Percentiles rank a stretch among this genome's conserved stretches.
Evolutionary conservation across 2,113 vertebrate species (phyloP).

Genomic region (Sakesphorus luctuosus): DNA sequence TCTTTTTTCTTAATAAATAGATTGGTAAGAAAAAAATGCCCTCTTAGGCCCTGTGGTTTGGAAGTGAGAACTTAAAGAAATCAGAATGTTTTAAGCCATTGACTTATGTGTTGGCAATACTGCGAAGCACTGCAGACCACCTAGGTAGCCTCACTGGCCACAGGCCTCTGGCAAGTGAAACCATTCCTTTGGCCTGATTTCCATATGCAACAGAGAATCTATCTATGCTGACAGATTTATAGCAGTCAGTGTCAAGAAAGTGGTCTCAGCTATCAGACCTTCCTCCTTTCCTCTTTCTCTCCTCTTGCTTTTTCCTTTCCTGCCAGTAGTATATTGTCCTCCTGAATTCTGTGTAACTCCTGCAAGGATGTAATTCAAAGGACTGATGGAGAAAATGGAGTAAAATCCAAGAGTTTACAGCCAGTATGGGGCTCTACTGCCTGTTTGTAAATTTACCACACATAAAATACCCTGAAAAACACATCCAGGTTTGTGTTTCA

Average conservation of each 20-base stretch:
- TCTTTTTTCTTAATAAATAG: not conserved
- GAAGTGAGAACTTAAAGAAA: not conserved
- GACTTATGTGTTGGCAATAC: not conserved
- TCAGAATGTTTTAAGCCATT: not conserved
- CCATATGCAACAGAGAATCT: not conserved
- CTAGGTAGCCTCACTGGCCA: not conserved
- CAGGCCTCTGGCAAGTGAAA: not conserved
- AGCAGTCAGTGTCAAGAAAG: not conserved
- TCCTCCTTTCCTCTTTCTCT: not conserved
- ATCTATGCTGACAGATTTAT: not conserved
- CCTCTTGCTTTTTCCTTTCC: not conserved
- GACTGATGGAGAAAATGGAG: not conserved
- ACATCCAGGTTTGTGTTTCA: not conserved
- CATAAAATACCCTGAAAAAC: not conserved
- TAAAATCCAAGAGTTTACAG: not conserved
- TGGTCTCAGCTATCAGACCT: not conserved
- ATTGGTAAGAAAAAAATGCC: not conserved
- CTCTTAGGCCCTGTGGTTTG: not conserved
- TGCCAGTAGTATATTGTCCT: not conserved
- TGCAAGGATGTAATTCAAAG: not conserved
- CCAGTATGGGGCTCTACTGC: not conserved
- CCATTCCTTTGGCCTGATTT: not conserved
- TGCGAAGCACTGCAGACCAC: not conserved
- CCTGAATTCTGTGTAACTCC: not conserved
- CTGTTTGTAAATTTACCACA: not conserved